These are phyloP conservation scores for Melanerpes formicivorus DNA, from an alignment of 2,113 vertebrate species.

Conservation along the genomic window DNA sequence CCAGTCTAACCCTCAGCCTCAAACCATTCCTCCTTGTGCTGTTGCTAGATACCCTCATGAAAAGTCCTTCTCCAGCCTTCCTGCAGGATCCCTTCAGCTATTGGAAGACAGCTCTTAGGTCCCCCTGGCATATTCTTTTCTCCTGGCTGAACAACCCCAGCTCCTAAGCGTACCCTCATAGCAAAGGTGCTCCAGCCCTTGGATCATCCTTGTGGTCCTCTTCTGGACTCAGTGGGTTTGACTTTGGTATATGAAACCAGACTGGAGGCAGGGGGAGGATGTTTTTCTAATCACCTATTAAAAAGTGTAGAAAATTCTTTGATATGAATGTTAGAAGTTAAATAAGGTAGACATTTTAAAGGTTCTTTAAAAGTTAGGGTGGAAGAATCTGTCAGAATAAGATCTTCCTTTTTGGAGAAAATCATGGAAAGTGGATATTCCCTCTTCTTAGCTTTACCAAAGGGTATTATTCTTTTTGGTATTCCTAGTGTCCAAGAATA, in stretches of 20 bases:
- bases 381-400: neutral
- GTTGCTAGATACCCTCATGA: too few relatives aligned
- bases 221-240: neutral
- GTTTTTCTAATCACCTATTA: neutral
- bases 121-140: too few relatives aligned
- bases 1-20: too few relatives aligned
- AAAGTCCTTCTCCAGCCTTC: too few relatives aligned
- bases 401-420: neutral
- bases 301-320: neutral
- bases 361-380: neutral
- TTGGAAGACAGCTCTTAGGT: too few relatives aligned
- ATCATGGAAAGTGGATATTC: neutral
- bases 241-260: neutral
- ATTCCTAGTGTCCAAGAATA: neutral
- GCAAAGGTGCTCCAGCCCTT: too few relatives aligned
- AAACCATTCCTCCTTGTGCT: too few relatives aligned
- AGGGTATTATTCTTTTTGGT: neutral
- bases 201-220: too few relatives aligned
- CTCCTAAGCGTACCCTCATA: too few relatives aligned
- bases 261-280: accelerated
- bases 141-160: too few relatives aligned
- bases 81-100: too few relatives aligned
- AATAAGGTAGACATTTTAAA: neutral
- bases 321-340: neutral
- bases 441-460: neutral